Evolutionary conservation across 2,113 vertebrate genomes (phyloP), one percentile per base, ranked within the genome.

Genomic region (Polypterus senegalus): DNA sequence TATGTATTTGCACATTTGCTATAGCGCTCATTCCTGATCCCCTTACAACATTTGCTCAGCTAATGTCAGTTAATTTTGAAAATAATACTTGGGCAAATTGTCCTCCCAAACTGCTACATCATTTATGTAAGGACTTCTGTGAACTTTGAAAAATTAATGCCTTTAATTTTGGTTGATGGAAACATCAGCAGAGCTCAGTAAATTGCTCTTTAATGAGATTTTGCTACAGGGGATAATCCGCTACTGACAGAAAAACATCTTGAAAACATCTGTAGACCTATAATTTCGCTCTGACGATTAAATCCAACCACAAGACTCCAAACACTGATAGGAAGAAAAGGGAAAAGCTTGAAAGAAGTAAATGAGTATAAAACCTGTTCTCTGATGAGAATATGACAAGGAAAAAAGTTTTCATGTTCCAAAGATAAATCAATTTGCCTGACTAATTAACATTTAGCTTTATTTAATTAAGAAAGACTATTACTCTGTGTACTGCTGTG

Each of bases 161-260:
- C 90, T 96, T 98, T 97, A 97, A 98, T 98, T 98, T 97, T 95
- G 90, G 90, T 97, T 97, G 94, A 98, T 98, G 94, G 93, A 90
- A 97, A 93, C 92, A 98, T 96, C 94, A 97, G 91, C 86, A 87
- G 86, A 88, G 92, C 92, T 96, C 91, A 89, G 91, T 97, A 98
- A 98, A 98, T 98, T 97, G 96, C 92, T 92, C 88, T 98, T 98
- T 98, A 98, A 98, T 98, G 96, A 98, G 93, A 95, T 98, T 97
- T 97, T 98, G 94, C 96, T 98, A 98, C 94, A 94, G 96, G 96
- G 96, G 94, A 98, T 98, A 98, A 98, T 98, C 94, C 94, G 94
- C 92, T 94, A 93, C 92, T 94, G 94, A 94, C 92, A 97, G 88
- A 92, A 91, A 91, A 94, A 95, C 92, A 96, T 97, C 92, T 95